Evolutionary conservation across 2,888 invertebrate genomes (phyloP), one percentile per base, ranked within the genome.

Genomic region (Pyrgus malvae): DNA sequence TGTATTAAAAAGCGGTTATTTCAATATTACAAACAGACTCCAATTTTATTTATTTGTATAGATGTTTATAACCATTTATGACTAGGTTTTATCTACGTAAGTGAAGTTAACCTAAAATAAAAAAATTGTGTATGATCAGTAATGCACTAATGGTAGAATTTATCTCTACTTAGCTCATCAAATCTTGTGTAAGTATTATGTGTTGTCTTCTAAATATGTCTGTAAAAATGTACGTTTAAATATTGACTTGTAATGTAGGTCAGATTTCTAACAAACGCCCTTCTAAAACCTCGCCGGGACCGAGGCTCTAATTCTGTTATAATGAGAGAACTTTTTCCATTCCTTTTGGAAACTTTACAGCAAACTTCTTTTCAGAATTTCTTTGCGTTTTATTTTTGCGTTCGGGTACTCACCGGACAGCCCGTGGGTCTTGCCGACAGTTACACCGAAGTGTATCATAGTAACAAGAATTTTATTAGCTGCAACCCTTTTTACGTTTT

Each of bases 251-350:
- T 35, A n/a, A 12, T 16, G 42, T 42, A 27, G 55, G 42, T 29
- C 53, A 48, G 48, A 55, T 57, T 54, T 35, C 55, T 45, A 59
- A 62, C 63, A 63, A 68, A 65, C 59, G 59, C 62, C 62, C 63
- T 68, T 62, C 64, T 63, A 65, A 67, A 62, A 63, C 57, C 59
- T 61, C 57, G n/a, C n/a, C n/a, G 51, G 14, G 59, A 60, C 65
- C 60, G 65, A 67, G 64, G 64, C 67, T 74, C 76, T 82, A 83
- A 85, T 82, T 77, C 78, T 74, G 73, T 76, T 81, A 80, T 85
- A 84, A 85, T 81, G 83, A 83, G 79, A 64, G 69, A 86, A 85
- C 70, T 86, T 85, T 83, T 78, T 76, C 78, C 82, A 80, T 85
- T 83, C 74, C 76, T 79, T 80, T 76, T 45, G 7, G 64, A 73